phyloP scores from a whole-genome alignment of 2,888 invertebrate genomes.

The Conops quadrifasciatus region DNA sequence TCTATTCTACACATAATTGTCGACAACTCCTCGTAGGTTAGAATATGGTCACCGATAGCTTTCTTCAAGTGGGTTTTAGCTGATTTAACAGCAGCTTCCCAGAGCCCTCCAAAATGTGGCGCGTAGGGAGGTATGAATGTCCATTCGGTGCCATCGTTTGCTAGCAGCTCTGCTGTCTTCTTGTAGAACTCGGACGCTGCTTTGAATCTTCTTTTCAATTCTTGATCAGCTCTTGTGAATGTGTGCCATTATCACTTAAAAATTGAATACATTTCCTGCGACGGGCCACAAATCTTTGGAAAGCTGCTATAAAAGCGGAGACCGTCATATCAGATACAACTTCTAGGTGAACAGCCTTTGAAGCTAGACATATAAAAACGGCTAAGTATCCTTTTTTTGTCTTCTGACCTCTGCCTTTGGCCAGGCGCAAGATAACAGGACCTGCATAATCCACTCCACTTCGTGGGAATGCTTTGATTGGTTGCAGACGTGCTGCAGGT shows the following conservation, averaged over 20 bases:
- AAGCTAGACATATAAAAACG: not conserved
- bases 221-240: too few relatives aligned
- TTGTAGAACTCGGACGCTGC: too few relatives aligned
- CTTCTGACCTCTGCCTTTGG: not conserved
- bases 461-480: not conserved
- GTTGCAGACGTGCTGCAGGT: too few relatives aligned
- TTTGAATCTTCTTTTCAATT: too few relatives aligned
- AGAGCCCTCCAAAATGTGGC: conserved; percentile 40
- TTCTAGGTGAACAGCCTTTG: not conserved
- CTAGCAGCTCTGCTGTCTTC: too few relatives aligned
- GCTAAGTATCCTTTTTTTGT: not conserved
- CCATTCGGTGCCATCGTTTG: too few relatives aligned
- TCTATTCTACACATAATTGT: conserved; percentile 34
- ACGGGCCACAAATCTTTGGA: conserved; percentile 4
- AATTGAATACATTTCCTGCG: not conserved
- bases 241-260: conserved; percentile 7
- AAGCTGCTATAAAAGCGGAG: conserved; percentile 7
- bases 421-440: not conserved
- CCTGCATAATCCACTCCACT: not conserved
- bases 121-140: conserved; percentile 38
- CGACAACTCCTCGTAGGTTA: conserved; percentile 35
- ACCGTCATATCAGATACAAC: not conserved
- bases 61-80: conserved; percentile 36
- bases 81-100: too few relatives aligned
- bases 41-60: conserved; percentile 25